Evolutionary conservation across 2,797 vertebrate species (phyloP).

Genomic region (Pampus argenteus): DNA sequence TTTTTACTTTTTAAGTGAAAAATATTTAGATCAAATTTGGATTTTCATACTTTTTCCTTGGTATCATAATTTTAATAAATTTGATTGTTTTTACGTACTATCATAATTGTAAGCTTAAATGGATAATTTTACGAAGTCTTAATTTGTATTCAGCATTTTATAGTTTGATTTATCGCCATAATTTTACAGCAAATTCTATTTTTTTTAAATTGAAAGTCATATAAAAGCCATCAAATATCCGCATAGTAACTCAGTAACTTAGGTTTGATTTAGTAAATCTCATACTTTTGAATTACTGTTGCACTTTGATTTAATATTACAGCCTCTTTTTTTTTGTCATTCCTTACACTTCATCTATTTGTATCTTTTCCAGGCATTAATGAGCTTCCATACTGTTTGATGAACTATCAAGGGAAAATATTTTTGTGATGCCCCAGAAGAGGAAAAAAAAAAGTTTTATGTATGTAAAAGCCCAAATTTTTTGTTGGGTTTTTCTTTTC

Average conservation of each 20-base stretch:
- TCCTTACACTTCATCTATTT: not conserved
- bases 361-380: not conserved
- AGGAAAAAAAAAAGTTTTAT: constrained; percentile 4
- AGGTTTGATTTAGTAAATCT: too few species aligned
- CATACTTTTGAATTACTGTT: not conserved
- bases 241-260: not conserved
- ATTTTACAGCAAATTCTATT: not conserved
- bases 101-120: not conserved
- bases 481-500: not conserved
- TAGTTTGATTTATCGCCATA: not conserved
- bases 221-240: too few species aligned
- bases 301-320: not conserved
- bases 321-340: constrained; percentile 5
- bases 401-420: constrained; percentile 49
- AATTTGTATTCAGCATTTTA: too few species aligned
- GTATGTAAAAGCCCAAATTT: constrained; percentile 29
- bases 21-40: not conserved
- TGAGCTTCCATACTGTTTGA: constrained; percentile 11
- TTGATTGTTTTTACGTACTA: not conserved
- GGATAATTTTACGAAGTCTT: too few species aligned
- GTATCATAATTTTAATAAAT: too few species aligned
- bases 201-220: not conserved
- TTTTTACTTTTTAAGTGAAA: not conserved
- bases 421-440: constrained; percentile 3
- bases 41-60: not conserved